Evolutionary conservation across 2,888 invertebrate genomes (phyloP), one percentile per base, ranked within the genome.

Genomic region (Endomychus coccineus): DNA sequence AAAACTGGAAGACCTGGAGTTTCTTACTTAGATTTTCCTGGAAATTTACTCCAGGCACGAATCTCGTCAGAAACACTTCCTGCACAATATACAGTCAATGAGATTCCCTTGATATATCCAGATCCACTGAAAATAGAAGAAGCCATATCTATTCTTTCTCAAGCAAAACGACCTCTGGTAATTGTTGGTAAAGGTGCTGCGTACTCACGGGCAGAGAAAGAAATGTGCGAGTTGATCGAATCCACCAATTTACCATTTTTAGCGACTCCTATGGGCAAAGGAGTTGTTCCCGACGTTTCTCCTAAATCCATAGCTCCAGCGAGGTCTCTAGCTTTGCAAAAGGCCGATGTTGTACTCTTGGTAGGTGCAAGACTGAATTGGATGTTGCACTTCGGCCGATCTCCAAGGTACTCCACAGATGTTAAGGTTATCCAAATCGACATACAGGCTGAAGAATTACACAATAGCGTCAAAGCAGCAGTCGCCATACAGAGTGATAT

Each of bases 371-470:
- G 96, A 22, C 72, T 96, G 11, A 97, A 97, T 69, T 97, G 97
- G 97, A 96, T 97, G 69, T 73, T 97, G 43, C 96, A 97, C 68
- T 97, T 96, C 70, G 96, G 96, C 2, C 78, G 82, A 36, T 69
- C 85, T 11, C 96, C 95, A 1, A 70, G 96, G 23, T 96, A 82
- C 64, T 75, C 78, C 11, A 71, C 77, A 1, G 72, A 85, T 56
- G 90, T 90, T 3, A 89, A 91, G 70, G 69, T 96, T 44, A 87
- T 96, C 51, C 95, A 89, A 80, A 78, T 91, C 27, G 96, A 96
- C 58, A 73, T 94, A 34, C 75, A 73, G 36, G 78, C 91, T 0
- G 96, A 96, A 65, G 96, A 97, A 62, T 71, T 96, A 52, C 83
- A 95, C 62, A 95, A 94, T 65, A 94, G 92, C 48, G 75, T 91